phyloP scores from a whole-genome alignment of 2,888 invertebrate genomes.

The Drosophila anomelani region DNA sequence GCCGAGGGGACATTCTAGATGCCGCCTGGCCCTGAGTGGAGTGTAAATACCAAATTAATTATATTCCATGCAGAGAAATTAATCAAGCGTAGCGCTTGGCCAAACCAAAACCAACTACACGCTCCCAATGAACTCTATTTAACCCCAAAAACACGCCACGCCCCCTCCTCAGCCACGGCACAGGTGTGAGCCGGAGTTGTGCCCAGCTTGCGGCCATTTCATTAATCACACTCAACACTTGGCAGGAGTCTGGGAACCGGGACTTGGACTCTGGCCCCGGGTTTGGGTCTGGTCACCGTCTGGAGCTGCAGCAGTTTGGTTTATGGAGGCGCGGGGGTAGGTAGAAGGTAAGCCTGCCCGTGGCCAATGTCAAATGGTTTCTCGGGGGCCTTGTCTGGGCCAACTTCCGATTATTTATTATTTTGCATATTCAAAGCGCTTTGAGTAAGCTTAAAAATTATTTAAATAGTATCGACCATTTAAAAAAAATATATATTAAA shows the following conservation, averaged over 20 bases:
- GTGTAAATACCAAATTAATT: slow-evolving; percentile 76
- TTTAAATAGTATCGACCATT: background rate
- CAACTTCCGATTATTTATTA: slow-evolving; percentile 56
- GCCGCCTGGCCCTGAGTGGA: slow-evolving; percentile 1
- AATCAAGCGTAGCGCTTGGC: slow-evolving; percentile 64
- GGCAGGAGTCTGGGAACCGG: slow-evolving; percentile 37
- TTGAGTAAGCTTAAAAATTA: background rate
- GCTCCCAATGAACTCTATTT: slow-evolving; percentile 72
- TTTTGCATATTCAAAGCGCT: slow-evolving; percentile 25
- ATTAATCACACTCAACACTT: slow-evolving; percentile 78
- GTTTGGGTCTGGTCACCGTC: background rate
- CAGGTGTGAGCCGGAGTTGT: slow-evolving; percentile 36
- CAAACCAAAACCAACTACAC: slow-evolving; percentile 65
- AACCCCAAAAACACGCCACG: slow-evolving; percentile 68
- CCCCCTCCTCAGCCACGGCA: slow-evolving; percentile 2
- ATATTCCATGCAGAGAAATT: slow-evolving; percentile 77
- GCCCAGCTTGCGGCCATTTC: slow-evolving; percentile 67
- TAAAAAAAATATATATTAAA: no score
- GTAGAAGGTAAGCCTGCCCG: slow-evolving; percentile 41
- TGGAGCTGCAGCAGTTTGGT: slow-evolving; percentile 5
- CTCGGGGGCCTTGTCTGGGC: slow-evolving; percentile 25
- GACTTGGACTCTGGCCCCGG: slow-evolving; percentile 31
- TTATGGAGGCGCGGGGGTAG: background rate
- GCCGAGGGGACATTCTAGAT: slow-evolving; percentile 4
- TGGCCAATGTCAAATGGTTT: slow-evolving; percentile 71